A percentile compares a stretch with the other conserved stretches of the same genome.
These are phyloP conservation scores for Trilocha varians DNA, from an alignment of 2,888 invertebrate species.

Conservation along the genomic window DNA sequence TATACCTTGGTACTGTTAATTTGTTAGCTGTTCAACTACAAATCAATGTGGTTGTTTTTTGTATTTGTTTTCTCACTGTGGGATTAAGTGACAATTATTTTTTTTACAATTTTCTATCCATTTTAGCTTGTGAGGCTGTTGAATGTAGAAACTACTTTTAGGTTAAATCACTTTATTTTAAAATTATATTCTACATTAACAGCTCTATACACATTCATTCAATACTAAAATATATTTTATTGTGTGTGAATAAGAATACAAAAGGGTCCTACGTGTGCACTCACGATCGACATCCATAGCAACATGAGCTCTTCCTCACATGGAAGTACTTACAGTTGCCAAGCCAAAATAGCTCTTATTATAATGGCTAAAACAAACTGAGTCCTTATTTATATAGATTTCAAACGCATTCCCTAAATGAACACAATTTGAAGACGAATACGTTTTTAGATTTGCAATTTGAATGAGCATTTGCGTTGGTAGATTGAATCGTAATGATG, in stretches of 20 bases:
- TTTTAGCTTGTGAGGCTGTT: too few species aligned
- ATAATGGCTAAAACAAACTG: slow-evolving; percentile 20
- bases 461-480: slow-evolving; percentile 43
- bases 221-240: slow-evolving; percentile 32
- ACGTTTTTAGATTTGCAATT: slow-evolving; percentile 54
- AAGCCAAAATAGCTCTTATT: slow-evolving; percentile 10
- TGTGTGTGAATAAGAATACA: slow-evolving; percentile 54
- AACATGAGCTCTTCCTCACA: slow-evolving; percentile 24
- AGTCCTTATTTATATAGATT: slow-evolving; percentile 66
- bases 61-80: slow-evolving; percentile 23
- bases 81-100: slow-evolving; percentile 4
- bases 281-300: slow-evolving; percentile 37
- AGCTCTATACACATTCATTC: slow-evolving; percentile 23
- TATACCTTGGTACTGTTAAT: too few species aligned
- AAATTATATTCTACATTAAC: neutral
- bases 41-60: too few species aligned
- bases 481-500: slow-evolving; percentile 45
- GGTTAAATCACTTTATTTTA: too few species aligned
- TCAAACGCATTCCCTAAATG: slow-evolving; percentile 60
- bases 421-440: slow-evolving; percentile 69
- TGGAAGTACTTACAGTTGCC: neutral
- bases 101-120: neutral
- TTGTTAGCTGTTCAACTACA: too few species aligned
- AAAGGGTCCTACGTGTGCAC: slow-evolving; percentile 37
- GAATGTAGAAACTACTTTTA: too few species aligned